Conservation (phyloP, 2,888 invertebrate genomes). For the Listrodromus nycthemerus region DNA sequence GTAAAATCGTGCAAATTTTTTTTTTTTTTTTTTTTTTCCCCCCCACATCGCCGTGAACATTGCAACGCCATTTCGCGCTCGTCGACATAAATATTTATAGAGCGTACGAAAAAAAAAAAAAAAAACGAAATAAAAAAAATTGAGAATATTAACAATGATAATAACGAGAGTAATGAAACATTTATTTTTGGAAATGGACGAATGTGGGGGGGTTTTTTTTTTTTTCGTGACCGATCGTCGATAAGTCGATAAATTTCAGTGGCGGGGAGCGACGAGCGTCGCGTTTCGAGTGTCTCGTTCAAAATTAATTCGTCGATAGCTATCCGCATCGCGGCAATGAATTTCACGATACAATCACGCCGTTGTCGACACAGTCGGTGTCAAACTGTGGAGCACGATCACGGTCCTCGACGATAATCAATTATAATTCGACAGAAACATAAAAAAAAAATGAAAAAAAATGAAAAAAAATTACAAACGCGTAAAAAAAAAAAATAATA, state of each 20-base stretch:
- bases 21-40: too few species aligned
- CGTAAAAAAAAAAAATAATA: too few species aligned
- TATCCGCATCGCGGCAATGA: too few species aligned
- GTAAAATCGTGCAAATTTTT: background rate
- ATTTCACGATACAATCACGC: too few species aligned
- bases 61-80: background rate
- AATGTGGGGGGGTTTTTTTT: too few species aligned
- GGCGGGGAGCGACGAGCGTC: background rate
- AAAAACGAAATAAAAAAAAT: background rate
- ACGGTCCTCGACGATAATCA: too few species aligned
- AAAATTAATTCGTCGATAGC: background rate
- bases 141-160: background rate
- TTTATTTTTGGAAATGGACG: background rate
- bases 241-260: conserved; percentile 15
- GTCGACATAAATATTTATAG: conserved; percentile 1
- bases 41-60: conserved; percentile 6
- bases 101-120: background rate
- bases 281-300: too few species aligned
- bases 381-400: too few species aligned
- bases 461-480: too few species aligned
- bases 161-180: background rate
- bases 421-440: too few species aligned
- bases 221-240: background rate
- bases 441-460: too few species aligned
- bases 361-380: too few species aligned